These are phyloP conservation scores for Tanytarsus gracilentus DNA, from an alignment of 2,888 invertebrate genomes.

Conservation along the genomic window DNA sequence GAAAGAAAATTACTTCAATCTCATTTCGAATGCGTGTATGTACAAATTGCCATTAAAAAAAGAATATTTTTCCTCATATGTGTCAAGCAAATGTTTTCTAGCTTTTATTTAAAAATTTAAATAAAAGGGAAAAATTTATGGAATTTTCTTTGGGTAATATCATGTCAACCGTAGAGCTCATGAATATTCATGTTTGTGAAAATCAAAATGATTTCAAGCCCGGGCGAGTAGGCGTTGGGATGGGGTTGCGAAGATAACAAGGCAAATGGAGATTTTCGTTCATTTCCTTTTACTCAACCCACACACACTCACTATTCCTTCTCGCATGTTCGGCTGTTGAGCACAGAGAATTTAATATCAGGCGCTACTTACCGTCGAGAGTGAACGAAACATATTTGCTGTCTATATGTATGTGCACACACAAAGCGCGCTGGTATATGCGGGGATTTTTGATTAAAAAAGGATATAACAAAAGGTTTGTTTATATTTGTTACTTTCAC, in stretches of 20 bases:
- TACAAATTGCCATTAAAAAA: background rate
- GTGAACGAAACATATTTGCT: conserved; percentile 5
- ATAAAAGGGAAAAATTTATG: conserved; percentile 18
- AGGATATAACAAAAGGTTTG: conserved; percentile 28
- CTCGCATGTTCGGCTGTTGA: too few species aligned
- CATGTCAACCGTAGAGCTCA: conserved; percentile 25
- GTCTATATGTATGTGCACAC: conserved; percentile 10
- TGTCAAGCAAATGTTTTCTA: conserved; percentile 2
- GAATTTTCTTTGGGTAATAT: conserved; percentile 21
- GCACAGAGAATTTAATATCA: conserved; percentile 9
- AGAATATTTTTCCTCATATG: conserved; percentile 5
- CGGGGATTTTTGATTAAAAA: conserved; percentile 25
- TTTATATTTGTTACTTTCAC: conserved; percentile 24
- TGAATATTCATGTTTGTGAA: conserved; percentile 27
- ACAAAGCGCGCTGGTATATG: background rate
- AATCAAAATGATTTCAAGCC: conserved; percentile 13
- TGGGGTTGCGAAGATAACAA: background rate
- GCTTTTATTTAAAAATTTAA: background rate
- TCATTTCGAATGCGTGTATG: conserved; percentile 6
- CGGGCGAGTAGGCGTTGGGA: background rate
- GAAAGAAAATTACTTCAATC: conserved; percentile 10
- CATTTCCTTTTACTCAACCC: too few species aligned
- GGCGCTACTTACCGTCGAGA: too few species aligned
- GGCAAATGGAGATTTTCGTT: too few species aligned
- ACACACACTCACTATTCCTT: too few species aligned